A percentile compares a stretch with the other conserved stretches of the same genome.
Evolutionary conservation across 2,113 vertebrate species (phyloP).

Genomic region (Typhlomys cinereus): DNA sequence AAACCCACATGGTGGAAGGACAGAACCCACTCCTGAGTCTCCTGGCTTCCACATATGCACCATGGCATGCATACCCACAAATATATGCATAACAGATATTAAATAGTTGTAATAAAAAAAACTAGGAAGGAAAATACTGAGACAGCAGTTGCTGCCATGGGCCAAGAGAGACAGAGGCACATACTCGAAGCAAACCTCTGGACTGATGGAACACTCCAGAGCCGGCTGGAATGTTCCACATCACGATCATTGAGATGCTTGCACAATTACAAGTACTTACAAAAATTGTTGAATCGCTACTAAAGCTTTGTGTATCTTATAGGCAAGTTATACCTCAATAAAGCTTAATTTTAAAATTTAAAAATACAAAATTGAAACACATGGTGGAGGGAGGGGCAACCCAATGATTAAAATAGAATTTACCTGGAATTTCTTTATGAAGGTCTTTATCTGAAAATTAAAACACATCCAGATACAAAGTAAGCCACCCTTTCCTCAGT

Average conservation of each 20-base stretch:
- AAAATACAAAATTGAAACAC: not conserved
- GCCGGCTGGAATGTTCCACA: no score
- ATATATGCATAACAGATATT: no score
- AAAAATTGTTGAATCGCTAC: not conserved
- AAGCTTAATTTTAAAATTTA: not conserved
- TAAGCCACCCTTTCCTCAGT: not conserved
- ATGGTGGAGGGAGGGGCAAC: no score
- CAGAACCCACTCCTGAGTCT: no score
- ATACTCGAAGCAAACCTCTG: accelerated
- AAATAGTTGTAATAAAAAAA: no score
- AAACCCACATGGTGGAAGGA: no score
- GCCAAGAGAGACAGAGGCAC: accelerated
- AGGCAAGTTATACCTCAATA: not conserved
- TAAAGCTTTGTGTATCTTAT: not conserved
- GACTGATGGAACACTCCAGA: accelerated
- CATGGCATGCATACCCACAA: no score
- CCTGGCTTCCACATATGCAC: no score
- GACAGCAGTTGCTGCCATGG: no score
- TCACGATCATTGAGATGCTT: accelerated
- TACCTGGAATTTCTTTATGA: not conserved
- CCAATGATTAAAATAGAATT: not conserved
- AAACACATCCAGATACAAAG: not conserved
- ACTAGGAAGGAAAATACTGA: no score
- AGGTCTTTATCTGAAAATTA: not conserved
- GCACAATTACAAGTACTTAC: not conserved